A percentile compares a stretch with the other conserved stretches of the same genome.
phyloP scores from a whole-genome alignment of 1,140 invertebrate species.

The Psix sp. region DNA sequence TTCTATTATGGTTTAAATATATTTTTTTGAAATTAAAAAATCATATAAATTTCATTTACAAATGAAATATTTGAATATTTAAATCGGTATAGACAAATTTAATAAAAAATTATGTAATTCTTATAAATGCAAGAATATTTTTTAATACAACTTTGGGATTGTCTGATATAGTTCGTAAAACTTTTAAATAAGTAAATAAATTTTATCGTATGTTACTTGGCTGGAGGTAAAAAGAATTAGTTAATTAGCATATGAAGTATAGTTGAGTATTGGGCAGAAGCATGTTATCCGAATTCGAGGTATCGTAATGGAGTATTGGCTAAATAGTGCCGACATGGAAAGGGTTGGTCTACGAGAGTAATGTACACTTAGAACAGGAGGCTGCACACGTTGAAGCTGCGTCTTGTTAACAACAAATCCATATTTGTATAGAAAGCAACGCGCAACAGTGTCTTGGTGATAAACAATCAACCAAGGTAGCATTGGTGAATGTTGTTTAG shows the following conservation, averaged over 20 bases:
- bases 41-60: no score
- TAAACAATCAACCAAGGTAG: conserved; percentile 45
- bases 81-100: no score
- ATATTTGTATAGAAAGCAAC: conserved; percentile 29
- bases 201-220: no score
- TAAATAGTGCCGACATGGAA: conserved; percentile 53
- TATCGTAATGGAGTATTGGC: conserved; percentile 44
- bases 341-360: conserved; percentile 47
- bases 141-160: no score
- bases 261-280: conserved; percentile 14
- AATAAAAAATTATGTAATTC: no score
- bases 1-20: no score
- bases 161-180: no score
- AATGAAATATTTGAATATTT: no score
- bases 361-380: conserved; percentile 45
- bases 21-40: no score
- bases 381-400: conserved; percentile 24
- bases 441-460: conserved; percentile 28
- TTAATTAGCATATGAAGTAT: conserved; percentile 49
- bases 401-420: conserved; percentile 43
- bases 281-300: conserved; percentile 48
- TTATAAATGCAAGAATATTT: no score
- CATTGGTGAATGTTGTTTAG: conserved; percentile 27
- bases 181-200: no score
- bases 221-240: conserved; percentile 12